Evolutionary conservation across 2,888 invertebrate species (phyloP), one percentile per base, ranked within the genome.

Genomic region (Stenoptilia bipunctidactyla): DNA sequence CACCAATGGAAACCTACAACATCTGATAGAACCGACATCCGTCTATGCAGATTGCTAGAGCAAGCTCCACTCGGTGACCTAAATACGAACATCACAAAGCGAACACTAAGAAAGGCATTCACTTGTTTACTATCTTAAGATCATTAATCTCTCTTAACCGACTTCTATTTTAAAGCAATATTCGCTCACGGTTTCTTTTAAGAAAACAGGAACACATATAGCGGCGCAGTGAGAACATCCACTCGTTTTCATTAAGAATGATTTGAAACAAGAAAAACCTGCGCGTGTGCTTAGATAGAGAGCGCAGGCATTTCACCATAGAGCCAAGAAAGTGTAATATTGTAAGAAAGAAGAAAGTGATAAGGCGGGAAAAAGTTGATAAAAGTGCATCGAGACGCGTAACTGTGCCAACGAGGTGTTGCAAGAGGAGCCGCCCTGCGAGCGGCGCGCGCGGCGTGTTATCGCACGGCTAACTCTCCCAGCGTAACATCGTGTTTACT

Each of bases 21-120:
- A 73, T 75, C 72, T 77, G 77, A 76, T 74, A 71, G 69, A 71
- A 63, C 71, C 66, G 50, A 76, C 77, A 79, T 80, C 80, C 80
- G 79, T 77, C 75, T 79, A 80, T 79, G 80, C 77, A 79, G 77
- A 80, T 80, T 80, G 76, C 75, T 77, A 77, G 77, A 79, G 71
- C 76, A 66, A 71, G 64, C 69, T 70, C 74, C 66, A 63, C 61
- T 65, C 53, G 56, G 53, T 66, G 73, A 73, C 74, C 79, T 72
- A 77, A 76, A 77, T 77, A 71, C 48, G 59, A 20, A 20, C 20
- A 51, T 54, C 61, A 72, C 66, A 68, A 66, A 66, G 63, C 61
- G 52, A 53, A 58, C 38, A n/a, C n/a, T 56, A 58, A 62, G 62
- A 69, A 61, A 66, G 58, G 51, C 49, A 49, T 46, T 57, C 20